Evolutionary conservation across 2,113 vertebrate species (phyloP), one percentile per base, ranked within the genome.

Genomic region (Hiodon tergisus): DNA sequence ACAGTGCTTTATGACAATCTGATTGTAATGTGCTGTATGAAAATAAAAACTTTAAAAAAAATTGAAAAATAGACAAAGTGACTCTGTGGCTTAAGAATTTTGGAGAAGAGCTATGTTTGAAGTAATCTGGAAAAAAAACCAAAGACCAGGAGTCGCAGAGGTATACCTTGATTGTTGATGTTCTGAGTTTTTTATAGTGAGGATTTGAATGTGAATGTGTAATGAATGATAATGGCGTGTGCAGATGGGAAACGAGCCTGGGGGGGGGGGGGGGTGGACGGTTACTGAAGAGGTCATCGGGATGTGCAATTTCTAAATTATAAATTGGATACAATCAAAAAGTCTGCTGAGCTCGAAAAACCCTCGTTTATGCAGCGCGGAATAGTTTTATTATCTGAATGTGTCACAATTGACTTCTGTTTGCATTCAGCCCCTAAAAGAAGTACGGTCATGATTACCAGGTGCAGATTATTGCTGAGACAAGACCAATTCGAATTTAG

Each of bases 191-290:
- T 10, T 16, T 50, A 46, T 55, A 6, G 46, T n/a, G 31, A 31
- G 31, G 31, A 31, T 31, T 31, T 31, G 31, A 31, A 59, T 59
- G 58, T 71, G 11, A 59, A 71, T 71, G 31, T 14, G 11, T 59
- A 71, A 59, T 59, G 54, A 59, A 48, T 60, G 50, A 31, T 48
- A 52, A 71, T 59, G 57, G 70, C 55, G 16, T 71, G 70, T 60
- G 70, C 55, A 71, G 60, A 71, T 48, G 31, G 60, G 60, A 60
- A 71, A 59, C 31, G 31, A 31, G 31, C 0, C 31, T 31, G 31
- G 31, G 31, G 31, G 2, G 31, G 0, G 31, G 31, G 31, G 31
- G 31, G 31, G 31, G 31, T 59, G 70, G 47, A 59, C 53, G 70
- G 70, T 71, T 31, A 58, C 55, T 3, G 11, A 48, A 59, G 16